Percentiles rank a stretch among this genome's conserved stretches.
Evolutionary conservation across 2,797 vertebrate genomes (phyloP).

Genomic region (Periparus ater): DNA sequence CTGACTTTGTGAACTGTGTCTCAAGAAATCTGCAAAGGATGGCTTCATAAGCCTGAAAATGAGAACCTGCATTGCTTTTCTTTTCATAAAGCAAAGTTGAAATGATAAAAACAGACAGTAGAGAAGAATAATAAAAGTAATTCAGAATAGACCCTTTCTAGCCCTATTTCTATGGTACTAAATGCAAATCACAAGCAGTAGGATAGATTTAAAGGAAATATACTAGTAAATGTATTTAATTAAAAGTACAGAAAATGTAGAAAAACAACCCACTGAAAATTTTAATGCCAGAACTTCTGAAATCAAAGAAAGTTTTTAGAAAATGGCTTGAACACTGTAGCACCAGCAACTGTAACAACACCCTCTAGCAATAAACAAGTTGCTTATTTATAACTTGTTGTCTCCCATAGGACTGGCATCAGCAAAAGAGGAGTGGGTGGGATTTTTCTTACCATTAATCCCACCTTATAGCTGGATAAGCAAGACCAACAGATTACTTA

Average conservation of each 20-base stretch:
- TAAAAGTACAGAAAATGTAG: not conserved
- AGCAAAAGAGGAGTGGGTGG: not conserved
- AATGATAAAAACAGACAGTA: not conserved
- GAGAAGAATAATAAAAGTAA: not conserved
- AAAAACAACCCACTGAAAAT: not conserved
- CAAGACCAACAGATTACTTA: not conserved
- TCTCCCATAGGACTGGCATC: not conserved
- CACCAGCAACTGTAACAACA: not conserved
- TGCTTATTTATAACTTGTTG: constrained; percentile 14
- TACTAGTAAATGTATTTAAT: not conserved
- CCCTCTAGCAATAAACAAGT: not conserved
- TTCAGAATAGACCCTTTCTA: not conserved
- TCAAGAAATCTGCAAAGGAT: not conserved
- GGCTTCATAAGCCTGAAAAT: not conserved
- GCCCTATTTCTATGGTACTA: not conserved
- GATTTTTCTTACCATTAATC: not conserved
- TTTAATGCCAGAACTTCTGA: not conserved
- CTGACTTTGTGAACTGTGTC: not conserved
- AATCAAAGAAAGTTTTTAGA: not conserved
- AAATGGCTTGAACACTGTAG: not conserved
- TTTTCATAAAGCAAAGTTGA: not conserved
- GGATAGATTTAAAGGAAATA: not conserved
- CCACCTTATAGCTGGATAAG: not conserved
- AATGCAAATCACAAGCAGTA: not conserved
- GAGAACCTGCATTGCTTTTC: not conserved